Percentiles rank a stretch among this genome's conserved stretches.
Evolutionary conservation across 2,113 vertebrate species (phyloP).

Genomic region (Trochalopteron elliotii): DNA sequence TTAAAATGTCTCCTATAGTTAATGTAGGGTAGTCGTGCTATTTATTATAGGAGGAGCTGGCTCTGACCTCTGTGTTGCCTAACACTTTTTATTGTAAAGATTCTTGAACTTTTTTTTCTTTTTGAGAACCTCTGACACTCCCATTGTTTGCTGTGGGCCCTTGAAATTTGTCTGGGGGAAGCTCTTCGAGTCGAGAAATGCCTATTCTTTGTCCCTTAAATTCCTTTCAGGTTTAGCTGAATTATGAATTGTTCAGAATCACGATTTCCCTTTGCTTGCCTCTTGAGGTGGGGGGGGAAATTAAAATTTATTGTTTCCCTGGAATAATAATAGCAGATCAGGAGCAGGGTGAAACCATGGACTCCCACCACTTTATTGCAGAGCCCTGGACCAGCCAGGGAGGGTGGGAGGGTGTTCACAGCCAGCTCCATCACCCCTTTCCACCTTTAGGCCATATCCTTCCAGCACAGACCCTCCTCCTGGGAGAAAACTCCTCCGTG

Average conservation of each 20-base stretch:
- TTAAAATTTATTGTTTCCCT: slow-evolving; percentile 16
- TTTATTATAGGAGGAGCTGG: slow-evolving; percentile 64
- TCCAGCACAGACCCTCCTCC: neutral
- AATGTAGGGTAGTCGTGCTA: slow-evolving; percentile 45
- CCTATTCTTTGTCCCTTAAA: slow-evolving; percentile 65
- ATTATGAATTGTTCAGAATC: slow-evolving; percentile 55
- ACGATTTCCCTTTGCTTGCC: neutral
- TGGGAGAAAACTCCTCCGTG: neutral
- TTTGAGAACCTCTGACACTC: slow-evolving; percentile 64
- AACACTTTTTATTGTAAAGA: slow-evolving; percentile 70
- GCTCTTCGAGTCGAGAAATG: slow-evolving; percentile 42
- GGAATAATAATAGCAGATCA: neutral
- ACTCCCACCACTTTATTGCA: neutral
- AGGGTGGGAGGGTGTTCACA: neutral
- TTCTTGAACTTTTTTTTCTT: slow-evolving; percentile 62
- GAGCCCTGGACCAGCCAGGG: neutral
- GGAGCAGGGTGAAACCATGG: neutral
- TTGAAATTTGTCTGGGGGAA: slow-evolving; percentile 58
- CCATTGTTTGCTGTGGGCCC: slow-evolving; percentile 56
- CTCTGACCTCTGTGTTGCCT: slow-evolving; percentile 62
- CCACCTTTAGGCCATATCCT: neutral
- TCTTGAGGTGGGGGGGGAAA: neutral
- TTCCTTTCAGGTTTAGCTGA: slow-evolving; percentile 68
- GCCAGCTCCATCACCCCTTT: neutral
- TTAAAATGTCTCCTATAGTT: slow-evolving; percentile 67